phyloP scores from a whole-genome alignment of 2,797 vertebrate species.

The Dendrocincla tyrannina region DNA sequence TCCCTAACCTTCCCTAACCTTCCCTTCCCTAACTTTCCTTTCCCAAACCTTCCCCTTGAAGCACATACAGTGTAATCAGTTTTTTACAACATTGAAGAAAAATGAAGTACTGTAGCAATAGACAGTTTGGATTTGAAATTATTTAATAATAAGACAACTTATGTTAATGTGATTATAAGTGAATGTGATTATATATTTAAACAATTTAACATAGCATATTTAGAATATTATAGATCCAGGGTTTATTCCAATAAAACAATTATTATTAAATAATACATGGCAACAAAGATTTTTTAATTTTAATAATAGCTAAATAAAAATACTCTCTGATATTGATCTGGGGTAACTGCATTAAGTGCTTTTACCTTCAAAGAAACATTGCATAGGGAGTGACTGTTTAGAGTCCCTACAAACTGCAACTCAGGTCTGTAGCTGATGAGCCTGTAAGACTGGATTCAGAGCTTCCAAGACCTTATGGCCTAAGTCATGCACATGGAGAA shows the following conservation, averaged over 20 bases:
- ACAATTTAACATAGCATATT: neutral
- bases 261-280: neutral
- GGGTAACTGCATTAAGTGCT: neutral
- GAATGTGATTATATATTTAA: neutral
- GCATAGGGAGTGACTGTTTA: neutral
- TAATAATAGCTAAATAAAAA: neutral
- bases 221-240: neutral
- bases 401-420: neutral
- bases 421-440: neutral
- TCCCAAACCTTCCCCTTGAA: neutral
- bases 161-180: neutral
- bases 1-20: too few relatives aligned
- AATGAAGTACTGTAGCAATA: neutral
- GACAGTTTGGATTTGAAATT: neutral
- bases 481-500: neutral
- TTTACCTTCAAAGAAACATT: neutral
- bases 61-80: neutral
- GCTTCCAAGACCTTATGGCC: neutral
- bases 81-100: neutral
- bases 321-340: neutral
- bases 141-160: neutral
- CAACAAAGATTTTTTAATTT: neutral
- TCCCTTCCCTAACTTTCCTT: too few relatives aligned
- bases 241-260: neutral
- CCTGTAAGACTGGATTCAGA: neutral